Base-by-base conservation (phyloP, 2,113 vertebrate species). In the Prunella himalayana region DNA sequence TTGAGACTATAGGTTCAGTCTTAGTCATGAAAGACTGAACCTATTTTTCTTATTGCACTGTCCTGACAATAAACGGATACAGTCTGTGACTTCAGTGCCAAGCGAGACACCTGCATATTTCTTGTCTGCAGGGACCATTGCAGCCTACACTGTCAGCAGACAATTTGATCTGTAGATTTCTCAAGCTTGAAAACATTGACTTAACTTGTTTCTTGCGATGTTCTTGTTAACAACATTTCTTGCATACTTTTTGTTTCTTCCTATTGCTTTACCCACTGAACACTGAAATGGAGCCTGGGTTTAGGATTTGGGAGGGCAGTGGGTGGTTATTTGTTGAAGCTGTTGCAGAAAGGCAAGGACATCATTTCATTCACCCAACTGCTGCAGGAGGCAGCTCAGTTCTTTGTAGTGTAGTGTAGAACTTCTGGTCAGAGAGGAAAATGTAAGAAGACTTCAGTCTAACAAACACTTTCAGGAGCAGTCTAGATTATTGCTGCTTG, bases 331-430 rank as follows among this genome's bases (percentile, higher is more conserved):
- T 81, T 84, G 33, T 85, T 71, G 65, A 78, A 84, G 31, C 30
- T 89, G 18, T 47, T 89, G 51, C n/a, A 79, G 27, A 63, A 30
- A 31, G 19, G 16, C 24, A 71, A 70, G 78, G 27, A 50, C 24
- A 11, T 54, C 0, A 13, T 91, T 94, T 71, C 16, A 13, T 73
- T 63, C 19, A 17, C 13, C 47, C 18, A 33, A 8, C 21, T 86
- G 37, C 45, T 77, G 35, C 63, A 54, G 30, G 31, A 70, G 39
- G 37, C 2, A 5, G 39, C n/a, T 82, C 9, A 16, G 37, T 20
- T 76, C 35, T 49, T 7, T 0, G 0, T 82, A 28, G 20, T 72
- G 27, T 0, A 0, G 19, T 54, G 35, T 45, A 30, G 37, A 82
- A 64, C 10, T 56, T n/a, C 44, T 85, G 42, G 18, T 41, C 15